Conservation (phyloP, 2,113 vertebrate species). For the Tragelaphus buxtoni region DNA sequence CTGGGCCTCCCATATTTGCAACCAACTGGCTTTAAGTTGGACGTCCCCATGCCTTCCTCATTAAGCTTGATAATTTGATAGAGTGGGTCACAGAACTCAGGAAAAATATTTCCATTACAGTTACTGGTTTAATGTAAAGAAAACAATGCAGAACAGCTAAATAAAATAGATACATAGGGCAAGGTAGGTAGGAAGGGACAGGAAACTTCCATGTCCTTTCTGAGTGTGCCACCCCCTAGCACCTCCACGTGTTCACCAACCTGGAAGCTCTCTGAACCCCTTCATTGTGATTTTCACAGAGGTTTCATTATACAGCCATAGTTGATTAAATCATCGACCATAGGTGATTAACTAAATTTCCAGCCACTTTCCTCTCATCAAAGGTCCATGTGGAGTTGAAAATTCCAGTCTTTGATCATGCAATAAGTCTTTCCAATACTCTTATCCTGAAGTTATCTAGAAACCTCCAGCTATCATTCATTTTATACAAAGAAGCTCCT, state of each 20-base stretch:
- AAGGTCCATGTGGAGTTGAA: background rate
- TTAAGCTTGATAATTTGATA: background rate
- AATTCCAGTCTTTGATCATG: background rate
- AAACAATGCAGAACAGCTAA: background rate
- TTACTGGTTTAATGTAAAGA: background rate
- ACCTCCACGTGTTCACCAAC: background rate
- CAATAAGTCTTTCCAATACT: background rate
- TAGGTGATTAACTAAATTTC: background rate
- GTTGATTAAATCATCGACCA: background rate
- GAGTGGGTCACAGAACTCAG: background rate
- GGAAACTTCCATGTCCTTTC: background rate
- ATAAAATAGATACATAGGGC: background rate
- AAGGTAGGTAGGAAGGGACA: background rate
- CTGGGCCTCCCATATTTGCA: background rate
- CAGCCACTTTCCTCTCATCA: background rate
- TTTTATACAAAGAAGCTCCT: background rate
- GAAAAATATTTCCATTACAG: background rate
- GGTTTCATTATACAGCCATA: background rate
- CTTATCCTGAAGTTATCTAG: background rate
- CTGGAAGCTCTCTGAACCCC: background rate
- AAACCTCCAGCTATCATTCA: background rate
- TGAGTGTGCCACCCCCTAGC: background rate
- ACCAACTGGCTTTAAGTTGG: background rate
- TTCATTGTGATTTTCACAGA: background rate
- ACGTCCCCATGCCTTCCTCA: background rate